A percentile compares a stretch with the other conserved stretches of the same genome.
Evolutionary conservation across 2,797 vertebrate genomes (phyloP).

Genomic region (Characodon lateralis): DNA sequence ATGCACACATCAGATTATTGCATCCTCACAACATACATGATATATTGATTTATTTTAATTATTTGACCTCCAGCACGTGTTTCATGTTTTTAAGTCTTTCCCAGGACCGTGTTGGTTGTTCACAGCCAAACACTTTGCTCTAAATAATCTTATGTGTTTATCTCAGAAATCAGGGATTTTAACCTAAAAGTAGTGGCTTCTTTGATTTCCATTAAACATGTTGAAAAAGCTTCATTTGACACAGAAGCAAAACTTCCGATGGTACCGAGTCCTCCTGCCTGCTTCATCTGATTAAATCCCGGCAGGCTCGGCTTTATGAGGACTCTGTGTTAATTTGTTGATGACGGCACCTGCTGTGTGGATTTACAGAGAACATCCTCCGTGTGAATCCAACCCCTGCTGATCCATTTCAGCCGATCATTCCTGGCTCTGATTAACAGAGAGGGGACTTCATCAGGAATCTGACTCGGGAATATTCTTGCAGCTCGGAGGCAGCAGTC

Average conservation of each 20-base stretch:
- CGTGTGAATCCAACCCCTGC: not conserved
- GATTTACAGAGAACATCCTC: conserved; percentile 13
- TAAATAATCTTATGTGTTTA: not conserved
- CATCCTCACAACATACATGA: not conserved
- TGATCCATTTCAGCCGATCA: conserved; percentile 10
- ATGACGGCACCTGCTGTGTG: conserved; percentile 17
- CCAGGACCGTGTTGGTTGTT: not conserved
- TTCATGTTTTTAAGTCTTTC: not conserved
- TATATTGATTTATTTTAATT: not conserved
- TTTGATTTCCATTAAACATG: not conserved
- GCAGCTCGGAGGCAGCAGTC: conserved; percentile 31
- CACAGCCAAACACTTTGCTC: not conserved
- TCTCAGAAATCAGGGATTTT: not conserved
- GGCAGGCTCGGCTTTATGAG: conserved; percentile 2
- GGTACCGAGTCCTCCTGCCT: not conserved
- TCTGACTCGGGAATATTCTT: conserved; percentile 26
- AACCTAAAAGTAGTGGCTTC: not conserved
- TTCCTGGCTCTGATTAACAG: not conserved
- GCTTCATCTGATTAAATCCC: not conserved
- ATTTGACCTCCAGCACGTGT: not conserved
- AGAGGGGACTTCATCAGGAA: conserved; percentile 29
- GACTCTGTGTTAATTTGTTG: conserved; percentile 16
- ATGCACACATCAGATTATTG: not conserved
- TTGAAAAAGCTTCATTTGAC: not conserved
- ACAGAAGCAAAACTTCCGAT: not conserved